Evolutionary conservation across 2,797 vertebrate genomes (phyloP).

Genomic region (Crenichthys baileyi): DNA sequence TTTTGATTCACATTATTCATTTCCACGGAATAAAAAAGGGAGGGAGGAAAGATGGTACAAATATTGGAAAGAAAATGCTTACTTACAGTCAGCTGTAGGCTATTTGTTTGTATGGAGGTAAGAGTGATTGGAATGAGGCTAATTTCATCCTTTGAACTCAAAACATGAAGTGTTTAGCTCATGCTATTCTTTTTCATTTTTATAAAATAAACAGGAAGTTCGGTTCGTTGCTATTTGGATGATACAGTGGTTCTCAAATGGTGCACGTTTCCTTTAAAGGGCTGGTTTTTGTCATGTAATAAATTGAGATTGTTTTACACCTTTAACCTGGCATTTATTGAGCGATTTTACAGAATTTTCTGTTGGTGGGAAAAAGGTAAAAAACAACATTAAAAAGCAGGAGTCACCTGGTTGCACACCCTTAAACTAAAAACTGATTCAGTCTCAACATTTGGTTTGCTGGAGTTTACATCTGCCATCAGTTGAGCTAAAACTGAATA

Average conservation of each 20-base stretch:
- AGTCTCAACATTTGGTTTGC: background rate
- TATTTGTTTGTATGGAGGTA: constrained; percentile 54
- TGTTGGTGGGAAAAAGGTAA: background rate
- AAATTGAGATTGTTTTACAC: background rate
- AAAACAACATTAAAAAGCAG: background rate
- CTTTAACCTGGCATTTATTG: too few species aligned
- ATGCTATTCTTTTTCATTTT: background rate
- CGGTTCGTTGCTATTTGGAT: constrained; percentile 13
- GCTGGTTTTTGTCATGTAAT: background rate
- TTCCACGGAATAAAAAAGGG: background rate
- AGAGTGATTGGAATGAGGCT: constrained; percentile 25
- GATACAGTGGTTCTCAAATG: constrained; percentile 6
- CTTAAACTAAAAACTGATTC: background rate
- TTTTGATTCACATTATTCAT: constrained; percentile 48
- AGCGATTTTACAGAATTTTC: background rate
- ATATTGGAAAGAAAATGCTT: constrained; percentile 31
- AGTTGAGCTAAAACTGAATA: background rate
- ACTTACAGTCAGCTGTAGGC: constrained; percentile 22
- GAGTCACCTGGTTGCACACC: background rate
- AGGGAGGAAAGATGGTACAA: constrained; percentile 13
- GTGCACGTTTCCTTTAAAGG: background rate
- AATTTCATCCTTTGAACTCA: background rate
- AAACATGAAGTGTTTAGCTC: background rate
- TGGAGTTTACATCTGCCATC: background rate
- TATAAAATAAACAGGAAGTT: constrained; percentile 6